Base-by-base conservation (phyloP, 1,140 invertebrate genomes). In the Neotoxoptera formosana region DNA sequence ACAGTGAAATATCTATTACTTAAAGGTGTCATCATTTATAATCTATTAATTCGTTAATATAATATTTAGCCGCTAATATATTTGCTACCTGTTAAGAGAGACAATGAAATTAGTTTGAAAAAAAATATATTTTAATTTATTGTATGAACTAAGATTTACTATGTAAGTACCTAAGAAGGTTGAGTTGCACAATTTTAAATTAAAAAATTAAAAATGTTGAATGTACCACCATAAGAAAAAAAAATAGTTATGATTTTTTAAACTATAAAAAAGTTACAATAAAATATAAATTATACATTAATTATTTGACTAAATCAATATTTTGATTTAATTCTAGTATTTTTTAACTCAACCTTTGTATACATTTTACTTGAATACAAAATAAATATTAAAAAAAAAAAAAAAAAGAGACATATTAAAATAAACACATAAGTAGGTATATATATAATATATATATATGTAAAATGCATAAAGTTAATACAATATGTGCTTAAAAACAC, bases 41-140 rank as follows among this genome's bases (percentile, higher is more conserved):
- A 67, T 67, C 51, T 90, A 90, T 90, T 91, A 91, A 91, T 91
- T 91, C 90, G 90, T 91, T 91, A 91, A 76, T 30, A 76, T 11
- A 91, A 48, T 48, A 81, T 81, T 76, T 81, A 81, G 45, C 53
- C 9, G 11, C 53, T 90, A 90, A 90, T 90, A 45, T 34, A 20
- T 90, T 90, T 25, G 34, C 34, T 25, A 90, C 25, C 51, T 89
- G 25, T 89, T 23, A 89, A 56, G 34, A 89, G 34, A 36, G 48
- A 89, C 30, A 14, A 41, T 30, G 36, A 90, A 90, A 90, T 90
- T 89, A 90, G 36, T 60, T 60, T 90, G 51, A 56, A 90, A 90
- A 53, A 36, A 41, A 60, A 51, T 76, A n/a, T 76, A n/a, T 76
- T 76, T 67, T 84, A 84, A 51, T 51, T 23, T 25, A n/a, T 8